phyloP scores from a whole-genome alignment of 2,113 vertebrate species.

The Benthochromis sp. region DNA sequence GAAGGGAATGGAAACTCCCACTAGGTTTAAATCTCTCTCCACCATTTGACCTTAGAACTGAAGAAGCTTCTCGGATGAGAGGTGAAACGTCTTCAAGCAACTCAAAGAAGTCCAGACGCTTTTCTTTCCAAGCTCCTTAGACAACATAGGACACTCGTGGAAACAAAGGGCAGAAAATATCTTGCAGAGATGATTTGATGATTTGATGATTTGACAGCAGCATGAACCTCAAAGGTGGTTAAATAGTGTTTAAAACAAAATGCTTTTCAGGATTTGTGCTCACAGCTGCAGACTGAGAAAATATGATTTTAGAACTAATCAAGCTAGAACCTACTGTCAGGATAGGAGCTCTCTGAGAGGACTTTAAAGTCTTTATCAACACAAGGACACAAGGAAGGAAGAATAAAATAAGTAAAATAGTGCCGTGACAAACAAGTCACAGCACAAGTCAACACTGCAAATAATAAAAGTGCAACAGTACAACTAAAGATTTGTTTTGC shows the following conservation, averaged over 20 bases:
- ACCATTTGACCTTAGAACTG: background rate
- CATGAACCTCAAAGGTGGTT: background rate
- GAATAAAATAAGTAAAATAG: background rate
- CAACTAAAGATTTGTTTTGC: background rate
- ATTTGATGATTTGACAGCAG: background rate
- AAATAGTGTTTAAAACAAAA: background rate
- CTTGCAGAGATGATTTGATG: background rate
- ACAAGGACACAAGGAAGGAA: background rate
- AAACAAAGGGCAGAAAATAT: background rate
- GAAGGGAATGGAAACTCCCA: fast-evolving
- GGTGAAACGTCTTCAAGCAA: background rate
- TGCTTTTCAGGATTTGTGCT: background rate
- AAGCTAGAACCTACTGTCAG: background rate
- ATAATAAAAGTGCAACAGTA: background rate
- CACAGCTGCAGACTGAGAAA: background rate
- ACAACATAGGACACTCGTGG: fast-evolving
- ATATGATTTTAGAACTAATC: background rate
- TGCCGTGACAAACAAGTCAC: background rate
- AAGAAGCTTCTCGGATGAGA: background rate
- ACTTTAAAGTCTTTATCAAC: background rate
- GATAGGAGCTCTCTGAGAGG: background rate
- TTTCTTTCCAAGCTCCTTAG: background rate
- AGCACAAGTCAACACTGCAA: fast-evolving
- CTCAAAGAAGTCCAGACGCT: background rate
- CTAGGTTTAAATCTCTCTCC: background rate